phyloP scores from a whole-genome alignment of 2,797 vertebrate genomes.

The Clamator glandarius region DNA sequence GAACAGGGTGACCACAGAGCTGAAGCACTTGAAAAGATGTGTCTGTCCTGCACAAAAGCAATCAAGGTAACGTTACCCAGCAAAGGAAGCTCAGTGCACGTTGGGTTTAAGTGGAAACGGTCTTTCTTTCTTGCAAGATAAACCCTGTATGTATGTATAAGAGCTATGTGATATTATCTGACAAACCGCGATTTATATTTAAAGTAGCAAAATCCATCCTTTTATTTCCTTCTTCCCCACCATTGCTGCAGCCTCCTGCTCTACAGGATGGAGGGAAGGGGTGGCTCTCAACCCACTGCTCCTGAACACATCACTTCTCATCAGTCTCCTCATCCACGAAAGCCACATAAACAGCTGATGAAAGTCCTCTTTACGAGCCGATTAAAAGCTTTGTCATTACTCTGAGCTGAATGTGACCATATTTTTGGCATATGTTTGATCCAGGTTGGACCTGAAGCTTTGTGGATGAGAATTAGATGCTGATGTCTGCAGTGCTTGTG shows the following conservation, averaged over 20 bases:
- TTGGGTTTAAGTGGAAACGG: background rate
- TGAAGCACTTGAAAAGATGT: background rate
- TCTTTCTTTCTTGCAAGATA: background rate
- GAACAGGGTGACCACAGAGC: background rate
- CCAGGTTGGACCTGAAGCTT: background rate
- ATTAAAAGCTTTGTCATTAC: background rate
- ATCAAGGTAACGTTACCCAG: background rate
- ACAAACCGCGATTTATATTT: background rate
- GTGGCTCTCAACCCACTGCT: background rate
- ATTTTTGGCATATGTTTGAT: background rate
- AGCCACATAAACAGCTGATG: background rate
- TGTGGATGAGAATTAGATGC: background rate
- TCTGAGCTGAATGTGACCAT: background rate
- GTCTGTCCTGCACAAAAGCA: background rate
- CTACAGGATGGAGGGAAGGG: background rate
- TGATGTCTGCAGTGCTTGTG: background rate
- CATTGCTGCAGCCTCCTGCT: background rate
- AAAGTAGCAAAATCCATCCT: background rate
- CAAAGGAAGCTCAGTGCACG: background rate
- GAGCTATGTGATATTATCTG: background rate
- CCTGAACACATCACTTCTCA: background rate
- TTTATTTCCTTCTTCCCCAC: background rate
- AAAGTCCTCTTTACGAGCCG: constrained; percentile 5
- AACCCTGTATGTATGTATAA: background rate
- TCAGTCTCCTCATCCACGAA: background rate